Evolutionary conservation across 1,140 invertebrate genomes (phyloP), one percentile per base, ranked within the genome.

Genomic region (Trinorchestia longiramus): DNA sequence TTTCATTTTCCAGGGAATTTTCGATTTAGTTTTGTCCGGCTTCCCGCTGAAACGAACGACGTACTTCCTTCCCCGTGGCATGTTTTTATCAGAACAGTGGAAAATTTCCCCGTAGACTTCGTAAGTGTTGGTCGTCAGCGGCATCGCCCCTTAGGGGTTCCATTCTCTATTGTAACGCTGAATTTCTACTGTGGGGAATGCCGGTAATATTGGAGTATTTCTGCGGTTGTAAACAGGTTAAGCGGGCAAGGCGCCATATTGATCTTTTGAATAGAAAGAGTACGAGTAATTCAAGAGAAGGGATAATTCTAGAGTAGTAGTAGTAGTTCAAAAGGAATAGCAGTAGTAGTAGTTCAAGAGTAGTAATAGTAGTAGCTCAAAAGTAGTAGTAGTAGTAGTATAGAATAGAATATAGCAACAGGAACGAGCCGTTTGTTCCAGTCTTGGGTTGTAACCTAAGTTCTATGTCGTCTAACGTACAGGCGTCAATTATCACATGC

Each of bases 121-220:
- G 43, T 90, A 90, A 43, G 43, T 90, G 88, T 90, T 90, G 88
- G 41, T 15, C 88, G 88, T 43, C 43, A 90, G 88, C 11, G 28
- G 88, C 88, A 90, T 90, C 88, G 88, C 88, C 43, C 88, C 88
- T 42, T 41, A 43, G 88, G 41, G 88, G 43, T 43, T 90, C 43
- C 15, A 43, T 43, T 41, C 41, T 41, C 43, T 90, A 90, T 42
- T 15, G 88, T 36, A 36, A 41, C 36, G 36, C 88, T 90, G 41
- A 43, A 28, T 77, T 77, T 77, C 62, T 77, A 28, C 15, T 36
- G 62, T 3, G 28, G 28, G 62, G 36, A 77, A 77, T 36, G 62
- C 62, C 8, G 47, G 62, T 36, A 36, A 36, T 77, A 77, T 77
- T 77, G 62, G 62, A 77, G 62, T 28, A 36, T 77, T 77, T 77